Evolutionary conservation across 2,113 vertebrate species (phyloP), one percentile per base, ranked within the genome.

Genomic region (Rhynchomys soricoides): DNA sequence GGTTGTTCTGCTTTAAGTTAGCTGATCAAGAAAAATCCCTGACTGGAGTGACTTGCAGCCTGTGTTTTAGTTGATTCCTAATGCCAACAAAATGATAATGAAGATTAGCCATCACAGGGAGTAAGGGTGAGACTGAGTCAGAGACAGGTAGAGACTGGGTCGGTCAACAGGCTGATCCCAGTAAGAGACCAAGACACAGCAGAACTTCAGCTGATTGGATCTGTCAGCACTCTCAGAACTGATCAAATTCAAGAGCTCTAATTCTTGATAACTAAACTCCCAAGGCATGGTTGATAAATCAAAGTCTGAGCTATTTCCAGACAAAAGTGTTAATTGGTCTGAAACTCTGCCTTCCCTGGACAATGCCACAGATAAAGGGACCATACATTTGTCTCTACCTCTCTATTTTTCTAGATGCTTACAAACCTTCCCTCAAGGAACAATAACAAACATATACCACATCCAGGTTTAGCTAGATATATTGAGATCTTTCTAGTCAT

Each of bases 231-330:
- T n/a, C 75, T 94, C 85, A 87, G 86, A 92, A 87, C 6, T 48
- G 50, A 75, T 45, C 59, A 55, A 34, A 29, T 82, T 93, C 57
- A 82, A 77, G 62, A 78, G 13, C 86, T 90, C 45, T 93, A 40
- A 86, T 37, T 70, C 37, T 59, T n/a, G 48, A 45, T 86, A 91
- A 71, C 40, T 40, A 91, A 90, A 83, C 22, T 83, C 75, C 77
- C 4, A 86, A 85, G 31, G 45, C n/a, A 75, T 79, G 13, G 78
- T 5, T 73, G 34, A 90, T 74, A 87, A 85, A 50, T 75, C 86
- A 90, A 88, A 93, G 64, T 26, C 59, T 43, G 43, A 55, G 21
- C 24, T 64, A 59, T 95, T 90, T 95, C 74, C 48, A 97, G 43
- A 74, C 45, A 85, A 90, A 92, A 52, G 31, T 11, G 9, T 17